These are phyloP conservation scores for Acleris cristana DNA, from an alignment of 2,888 invertebrate genomes.

Conservation along the genomic window DNA sequence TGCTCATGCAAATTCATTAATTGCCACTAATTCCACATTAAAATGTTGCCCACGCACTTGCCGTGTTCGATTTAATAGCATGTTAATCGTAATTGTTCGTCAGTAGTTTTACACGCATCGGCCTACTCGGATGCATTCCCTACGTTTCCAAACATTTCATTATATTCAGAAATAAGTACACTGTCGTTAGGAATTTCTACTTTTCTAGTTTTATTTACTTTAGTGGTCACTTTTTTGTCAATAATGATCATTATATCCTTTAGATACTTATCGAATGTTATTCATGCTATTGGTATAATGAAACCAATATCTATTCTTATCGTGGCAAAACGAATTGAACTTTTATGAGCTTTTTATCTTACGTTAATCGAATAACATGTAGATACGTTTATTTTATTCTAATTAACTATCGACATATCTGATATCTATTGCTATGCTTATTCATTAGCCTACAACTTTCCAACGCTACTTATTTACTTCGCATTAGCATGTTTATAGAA, in stretches of 20 bases:
- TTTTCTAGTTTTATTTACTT: no score
- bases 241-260: no score
- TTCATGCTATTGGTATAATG: no score
- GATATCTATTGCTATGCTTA: not conserved
- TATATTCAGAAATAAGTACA: not conserved
- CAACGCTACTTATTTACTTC: not conserved
- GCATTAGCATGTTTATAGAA: not conserved
- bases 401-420: not conserved
- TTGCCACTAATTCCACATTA: not conserved
- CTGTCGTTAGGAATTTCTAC: no score
- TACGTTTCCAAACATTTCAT: no score
- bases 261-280: no score
- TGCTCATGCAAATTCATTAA: slow-evolving; percentile 15
- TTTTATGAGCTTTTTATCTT: no score
- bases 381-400: not conserved
- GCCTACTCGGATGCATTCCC: slow-evolving; percentile 6
- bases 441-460: slow-evolving; percentile 16
- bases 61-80: slow-evolving; percentile 24
- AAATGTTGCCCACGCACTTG: slow-evolving; percentile 11
- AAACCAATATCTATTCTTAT: no score
- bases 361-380: no score
- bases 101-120: slow-evolving; percentile 17
- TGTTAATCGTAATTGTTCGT: slow-evolving; percentile 23
- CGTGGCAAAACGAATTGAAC: no score
- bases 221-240: no score